Evolutionary conservation across 2,888 invertebrate species (phyloP).

Genomic region (Crocallis elinguaria): DNA sequence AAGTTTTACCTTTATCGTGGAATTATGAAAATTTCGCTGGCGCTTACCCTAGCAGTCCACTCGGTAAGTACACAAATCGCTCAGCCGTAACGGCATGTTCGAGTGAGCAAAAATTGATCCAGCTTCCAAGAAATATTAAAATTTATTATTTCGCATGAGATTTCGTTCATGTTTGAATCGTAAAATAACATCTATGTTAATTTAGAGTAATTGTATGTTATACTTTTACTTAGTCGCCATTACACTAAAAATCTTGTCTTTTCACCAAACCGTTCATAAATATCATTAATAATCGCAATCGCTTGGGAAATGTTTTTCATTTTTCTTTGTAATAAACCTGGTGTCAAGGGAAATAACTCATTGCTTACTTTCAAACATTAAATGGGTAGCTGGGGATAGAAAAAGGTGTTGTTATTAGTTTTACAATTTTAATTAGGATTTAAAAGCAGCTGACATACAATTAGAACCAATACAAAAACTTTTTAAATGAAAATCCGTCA

Average conservation of each 20-base stretch:
- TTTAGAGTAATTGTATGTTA: too few species aligned
- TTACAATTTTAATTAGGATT: constrained; percentile 24
- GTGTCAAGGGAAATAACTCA: constrained; percentile 38
- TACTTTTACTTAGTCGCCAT: too few species aligned
- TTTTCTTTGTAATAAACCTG: constrained; percentile 27
- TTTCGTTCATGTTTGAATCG: too few species aligned
- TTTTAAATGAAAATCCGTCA: too few species aligned
- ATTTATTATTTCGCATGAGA: too few species aligned
- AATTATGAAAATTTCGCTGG: not conserved
- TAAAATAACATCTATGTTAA: too few species aligned
- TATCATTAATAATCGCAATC: constrained; percentile 9
- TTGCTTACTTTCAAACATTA: constrained; percentile 29
- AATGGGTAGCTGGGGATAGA: constrained; percentile 5
- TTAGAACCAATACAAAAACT: constrained; percentile 32
- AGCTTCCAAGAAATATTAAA: too few species aligned
- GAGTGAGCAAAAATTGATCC: too few species aligned
- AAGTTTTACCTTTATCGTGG: constrained; percentile 2
- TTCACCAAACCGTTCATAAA: not conserved
- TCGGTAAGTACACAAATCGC: not conserved
- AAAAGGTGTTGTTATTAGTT: constrained; percentile 1
- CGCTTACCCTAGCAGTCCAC: too few species aligned
- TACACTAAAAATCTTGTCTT: too few species aligned
- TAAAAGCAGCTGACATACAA: not conserved
- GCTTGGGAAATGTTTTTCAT: constrained; percentile 26
- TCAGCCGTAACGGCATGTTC: too few species aligned